phyloP scores from a whole-genome alignment of 2,797 vertebrate species.

The Arnoldichthys spilopterus region DNA sequence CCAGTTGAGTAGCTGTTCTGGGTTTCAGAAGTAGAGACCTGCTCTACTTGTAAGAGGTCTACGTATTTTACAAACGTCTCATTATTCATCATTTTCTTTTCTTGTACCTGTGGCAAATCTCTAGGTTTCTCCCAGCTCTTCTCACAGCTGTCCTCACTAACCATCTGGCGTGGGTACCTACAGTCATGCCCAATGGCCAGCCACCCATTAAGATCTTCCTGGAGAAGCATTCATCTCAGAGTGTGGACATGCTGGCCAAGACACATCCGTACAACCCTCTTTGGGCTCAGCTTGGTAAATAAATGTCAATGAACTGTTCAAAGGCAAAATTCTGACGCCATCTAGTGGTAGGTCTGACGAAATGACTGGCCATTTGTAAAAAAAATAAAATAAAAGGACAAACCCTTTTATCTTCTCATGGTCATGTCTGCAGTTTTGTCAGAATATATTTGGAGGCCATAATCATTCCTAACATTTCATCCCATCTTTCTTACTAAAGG shows the following conservation, averaged over 20 bases:
- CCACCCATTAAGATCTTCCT: slow-evolving; percentile 97
- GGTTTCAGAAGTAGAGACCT: background rate
- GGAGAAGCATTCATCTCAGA: slow-evolving; percentile 98
- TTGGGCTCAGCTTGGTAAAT: slow-evolving; percentile 92
- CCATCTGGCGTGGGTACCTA: slow-evolving; percentile 99
- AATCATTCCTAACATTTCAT: background rate
- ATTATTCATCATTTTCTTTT: background rate
- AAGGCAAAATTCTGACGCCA: slow-evolving; percentile 54
- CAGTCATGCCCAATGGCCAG: slow-evolving; percentile 98
- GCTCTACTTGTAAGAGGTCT: background rate
- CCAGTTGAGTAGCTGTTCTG: slow-evolving; percentile 84
- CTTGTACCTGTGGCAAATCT: slow-evolving; percentile 24
- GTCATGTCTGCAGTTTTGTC: background rate
- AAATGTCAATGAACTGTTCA: background rate
- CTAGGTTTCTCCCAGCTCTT: slow-evolving; percentile 94
- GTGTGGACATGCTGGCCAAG: slow-evolving; percentile 97
- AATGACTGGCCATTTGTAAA: slow-evolving; percentile 3
- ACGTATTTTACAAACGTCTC: background rate
- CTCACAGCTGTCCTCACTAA: slow-evolving; percentile 96
- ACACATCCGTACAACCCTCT: slow-evolving; percentile 97
- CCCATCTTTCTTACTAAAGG: slow-evolving; percentile 71
- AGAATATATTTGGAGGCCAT: background rate
- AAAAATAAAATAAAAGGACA: background rate
- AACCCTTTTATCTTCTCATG: background rate
- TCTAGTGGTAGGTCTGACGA: slow-evolving; percentile 57